These are phyloP conservation scores for Pandemis corylana DNA, from an alignment of 2,888 invertebrate species.

Conservation along the genomic window DNA sequence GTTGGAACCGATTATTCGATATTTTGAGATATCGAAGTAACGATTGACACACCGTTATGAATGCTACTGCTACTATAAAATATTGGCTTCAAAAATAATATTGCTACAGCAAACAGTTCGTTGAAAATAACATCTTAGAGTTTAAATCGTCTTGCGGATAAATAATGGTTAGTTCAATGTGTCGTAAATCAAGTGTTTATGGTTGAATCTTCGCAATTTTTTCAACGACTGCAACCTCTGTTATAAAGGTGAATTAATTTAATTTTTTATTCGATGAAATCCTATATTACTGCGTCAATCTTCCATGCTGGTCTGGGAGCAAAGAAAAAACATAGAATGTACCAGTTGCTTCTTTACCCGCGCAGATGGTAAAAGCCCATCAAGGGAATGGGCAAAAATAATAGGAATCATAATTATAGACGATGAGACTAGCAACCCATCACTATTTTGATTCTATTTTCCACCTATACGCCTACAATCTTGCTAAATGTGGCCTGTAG, in stretches of 20 bases:
- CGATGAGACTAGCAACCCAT: no score
- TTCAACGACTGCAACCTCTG: neutral
- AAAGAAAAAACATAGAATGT: no score
- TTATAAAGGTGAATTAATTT: neutral
- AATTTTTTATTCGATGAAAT: neutral
- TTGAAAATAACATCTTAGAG: neutral
- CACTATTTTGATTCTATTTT: no score
- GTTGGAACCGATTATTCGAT: slow-evolving; percentile 40
- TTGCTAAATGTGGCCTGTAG: no score
- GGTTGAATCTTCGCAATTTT: slow-evolving; percentile 1
- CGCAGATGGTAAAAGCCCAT: no score
- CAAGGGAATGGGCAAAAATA: no score
- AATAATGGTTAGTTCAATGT: neutral
- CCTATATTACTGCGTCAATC: neutral
- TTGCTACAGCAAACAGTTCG: neutral
- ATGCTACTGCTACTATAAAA: slow-evolving; percentile 12
- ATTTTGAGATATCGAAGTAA: slow-evolving; percentile 40
- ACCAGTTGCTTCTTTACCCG: no score
- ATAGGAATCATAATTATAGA: no score
- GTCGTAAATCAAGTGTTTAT: neutral
- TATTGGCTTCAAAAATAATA: neutral
- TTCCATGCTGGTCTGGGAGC: no score
- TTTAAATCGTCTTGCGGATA: neutral
- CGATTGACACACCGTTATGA: slow-evolving; percentile 36
- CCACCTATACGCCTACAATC: no score